Base-by-base conservation (phyloP, 1,140 invertebrate species). In the Pseudomyrmex dendroicus region DNA sequence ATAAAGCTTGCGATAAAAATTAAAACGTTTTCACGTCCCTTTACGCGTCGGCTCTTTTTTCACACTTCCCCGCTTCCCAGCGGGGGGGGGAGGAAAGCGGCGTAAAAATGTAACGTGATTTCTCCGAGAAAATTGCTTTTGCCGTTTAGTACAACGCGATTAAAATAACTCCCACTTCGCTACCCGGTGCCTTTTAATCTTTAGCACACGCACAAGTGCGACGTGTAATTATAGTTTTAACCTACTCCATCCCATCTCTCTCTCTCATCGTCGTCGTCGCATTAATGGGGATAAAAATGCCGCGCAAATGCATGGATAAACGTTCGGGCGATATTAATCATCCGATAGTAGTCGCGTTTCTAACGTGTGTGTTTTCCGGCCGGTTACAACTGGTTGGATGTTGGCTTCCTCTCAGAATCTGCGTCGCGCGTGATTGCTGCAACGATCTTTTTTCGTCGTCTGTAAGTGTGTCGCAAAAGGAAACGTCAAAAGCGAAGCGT, bases 241-340 rank as follows among this genome's bases (percentile, higher is more conserved):
- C 64, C 66, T 63, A 78, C 46, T 12, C 13, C 66, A 84, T 84
- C 50, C 62, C 56, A 20, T 48, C 52, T 20, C 22, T n/a, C 50
- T 54, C n/a, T 22, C 25, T 25, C 52, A 9, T 74, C 52, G 52
- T 52, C 52, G 20, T 12, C 63, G 35, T 62, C 59, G 52, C 56
- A 50, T 20, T 80, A 80, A 84, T 80, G 44, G 50, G 50, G 67
- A 80, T 84, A 67, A 84, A 84, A 84, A 80, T 80, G 66, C 35
- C 20, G 13, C 50, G 20, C n/a, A 46, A 59, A 48, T 70, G 22
- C 44, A 52, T n/a, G 73, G 62, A 76, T 83, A 57, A 83, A 66
- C 59, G 72, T 25, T 83, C 62, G 62, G 35, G 64, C 72, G 72
- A 77, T 74, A 82, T 83, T 83, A 76, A 66, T 76, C 62, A 50